A percentile compares a stretch with the other conserved stretches of the same genome.
Conservation (phyloP, 2,888 invertebrate genomes). For the Pinctada fucata region DNA sequence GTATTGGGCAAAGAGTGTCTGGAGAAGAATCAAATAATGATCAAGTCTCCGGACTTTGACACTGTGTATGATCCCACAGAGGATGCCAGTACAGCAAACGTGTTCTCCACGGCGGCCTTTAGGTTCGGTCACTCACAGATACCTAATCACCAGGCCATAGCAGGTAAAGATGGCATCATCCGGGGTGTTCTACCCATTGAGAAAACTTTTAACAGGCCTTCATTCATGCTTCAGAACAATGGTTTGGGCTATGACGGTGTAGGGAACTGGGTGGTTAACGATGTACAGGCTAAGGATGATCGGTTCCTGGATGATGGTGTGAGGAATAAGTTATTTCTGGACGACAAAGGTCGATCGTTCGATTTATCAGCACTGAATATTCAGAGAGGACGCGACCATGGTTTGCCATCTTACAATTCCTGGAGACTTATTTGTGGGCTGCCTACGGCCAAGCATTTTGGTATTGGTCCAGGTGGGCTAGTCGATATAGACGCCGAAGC, state of each 20-base stretch:
- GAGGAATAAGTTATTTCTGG: slow-evolving; percentile 87
- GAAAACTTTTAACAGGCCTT: slow-evolving; percentile 52
- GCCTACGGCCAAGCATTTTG: slow-evolving; percentile 30
- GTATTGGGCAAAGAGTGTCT: slow-evolving; percentile 93
- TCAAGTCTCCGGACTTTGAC: slow-evolving; percentile 87
- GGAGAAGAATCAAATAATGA: slow-evolving; percentile 89
- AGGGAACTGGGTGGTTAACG: slow-evolving; percentile 14
- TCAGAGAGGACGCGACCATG: slow-evolving; percentile 92
- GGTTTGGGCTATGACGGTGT: slow-evolving; percentile 18
- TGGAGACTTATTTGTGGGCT: slow-evolving; percentile 80
- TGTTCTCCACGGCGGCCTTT: slow-evolving; percentile 70
- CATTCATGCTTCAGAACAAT: slow-evolving; percentile 42
- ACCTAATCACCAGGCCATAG: slow-evolving; percentile 15
- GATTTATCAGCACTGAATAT: slow-evolving; percentile 92
- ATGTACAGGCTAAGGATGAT: slow-evolving; percentile 16
- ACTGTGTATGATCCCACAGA: slow-evolving; percentile 54
- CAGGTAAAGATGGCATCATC: background rate
- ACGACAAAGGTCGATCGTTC: slow-evolving; percentile 73
- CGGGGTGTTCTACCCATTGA: slow-evolving; percentile 28
- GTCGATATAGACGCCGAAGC: slow-evolving; percentile 33
- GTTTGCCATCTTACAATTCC: slow-evolving; percentile 86
- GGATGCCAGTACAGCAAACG: slow-evolving; percentile 63
- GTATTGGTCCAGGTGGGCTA: slow-evolving; percentile 33
- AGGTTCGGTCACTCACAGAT: slow-evolving; percentile 67
- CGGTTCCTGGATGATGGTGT: slow-evolving; percentile 28